Evolutionary conservation across 30 jellyfish, hydroid and myxozoan genomes (phyloP), one percentile per base, ranked within the genome.

Genomic region (Aurelia sp.): DNA sequence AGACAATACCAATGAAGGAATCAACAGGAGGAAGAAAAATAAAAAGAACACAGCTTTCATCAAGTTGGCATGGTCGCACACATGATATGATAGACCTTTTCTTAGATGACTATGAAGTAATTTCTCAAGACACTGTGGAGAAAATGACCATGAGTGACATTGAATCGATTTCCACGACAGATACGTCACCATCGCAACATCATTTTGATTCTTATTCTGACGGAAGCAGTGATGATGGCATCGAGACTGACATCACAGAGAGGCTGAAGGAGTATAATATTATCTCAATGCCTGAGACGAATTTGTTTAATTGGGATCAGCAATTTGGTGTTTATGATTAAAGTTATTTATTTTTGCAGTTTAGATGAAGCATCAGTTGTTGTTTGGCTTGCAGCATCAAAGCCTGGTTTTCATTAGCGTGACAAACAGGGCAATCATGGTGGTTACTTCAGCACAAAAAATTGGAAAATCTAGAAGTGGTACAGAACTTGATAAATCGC

Each of bases 21-120:
- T 35, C 78, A 10, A 44, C 9, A 7, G 85, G 52, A 0, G 20
- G 37, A 40, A 85, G 22, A 50, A 53, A 78, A 22, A 7, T 11
- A 50, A 79, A 71, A 48, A 72, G 69, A 59, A 27, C 81, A 15
- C 96, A 60, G 57, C 80, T 86, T 6, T 82, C 98, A 12, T 82
- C 95, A 52, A 93, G 98, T 67, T 93, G 98, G 98, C 98, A 93
- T 82, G 98, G 98, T 37, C 81, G 73, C 7, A 70, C 96, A 35
- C 90, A 74, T 23, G 98, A 93, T 69, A 20, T 93, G 55, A 79
- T 83, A 11, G 98, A 88, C 81, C 76, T 93, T 20, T 82, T 93
- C 15, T 66, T 93, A 15, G 98, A 87, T 40, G 93, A 93, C 76
- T 93, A 93, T 66, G 98, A 93, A 19, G 92, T 93, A 11, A 81